Evolutionary conservation across 2,797 vertebrate genomes (phyloP).

Genomic region (Muscicapa comitata): DNA sequence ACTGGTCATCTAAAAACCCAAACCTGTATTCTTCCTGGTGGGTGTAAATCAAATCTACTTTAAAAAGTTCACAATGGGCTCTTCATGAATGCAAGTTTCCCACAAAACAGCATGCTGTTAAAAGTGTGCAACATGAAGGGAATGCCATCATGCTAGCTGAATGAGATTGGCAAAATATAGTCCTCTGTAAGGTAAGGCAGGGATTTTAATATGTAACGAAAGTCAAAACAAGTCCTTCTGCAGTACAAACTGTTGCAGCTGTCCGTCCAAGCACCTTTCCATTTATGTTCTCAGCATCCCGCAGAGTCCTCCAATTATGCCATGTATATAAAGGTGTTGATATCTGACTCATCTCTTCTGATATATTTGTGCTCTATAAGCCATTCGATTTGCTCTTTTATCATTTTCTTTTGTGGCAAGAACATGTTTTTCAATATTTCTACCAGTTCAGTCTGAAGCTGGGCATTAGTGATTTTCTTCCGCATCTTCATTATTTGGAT

Average conservation of each 20-base stretch:
- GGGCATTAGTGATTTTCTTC: constrained; percentile 98
- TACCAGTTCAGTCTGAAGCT: constrained; percentile 99
- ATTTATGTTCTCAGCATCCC: constrained; percentile 43
- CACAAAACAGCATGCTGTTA: constrained; percentile 95
- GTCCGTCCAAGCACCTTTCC: constrained; percentile 72
- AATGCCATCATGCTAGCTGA: constrained; percentile 85
- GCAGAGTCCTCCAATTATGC: constrained; percentile 78
- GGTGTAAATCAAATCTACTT: constrained; percentile 71
- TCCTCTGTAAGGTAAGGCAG: constrained; percentile 90
- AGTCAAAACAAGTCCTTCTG: constrained; percentile 78
- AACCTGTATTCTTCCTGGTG: constrained; percentile 70
- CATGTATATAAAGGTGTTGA: constrained; percentile 99
- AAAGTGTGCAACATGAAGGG: constrained; percentile 85
- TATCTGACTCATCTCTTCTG: constrained; percentile 94
- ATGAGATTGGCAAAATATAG: constrained; percentile 90
- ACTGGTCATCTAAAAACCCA: constrained; percentile 71
- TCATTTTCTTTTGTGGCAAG: constrained; percentile 99
- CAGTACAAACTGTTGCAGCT: constrained; percentile 70
- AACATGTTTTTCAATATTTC: constrained; percentile 99
- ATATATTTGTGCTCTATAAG: constrained; percentile 99
- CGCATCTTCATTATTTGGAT: constrained; percentile 99
- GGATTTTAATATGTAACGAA: constrained; percentile 84
- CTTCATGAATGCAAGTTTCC: constrained; percentile 83
- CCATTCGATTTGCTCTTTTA: constrained; percentile 99
- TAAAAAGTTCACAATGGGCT: constrained; percentile 80